Evolutionary conservation across 2,888 invertebrate genomes (phyloP), one percentile per base, ranked within the genome.

Genomic region (Fabriciana adippe): DNA sequence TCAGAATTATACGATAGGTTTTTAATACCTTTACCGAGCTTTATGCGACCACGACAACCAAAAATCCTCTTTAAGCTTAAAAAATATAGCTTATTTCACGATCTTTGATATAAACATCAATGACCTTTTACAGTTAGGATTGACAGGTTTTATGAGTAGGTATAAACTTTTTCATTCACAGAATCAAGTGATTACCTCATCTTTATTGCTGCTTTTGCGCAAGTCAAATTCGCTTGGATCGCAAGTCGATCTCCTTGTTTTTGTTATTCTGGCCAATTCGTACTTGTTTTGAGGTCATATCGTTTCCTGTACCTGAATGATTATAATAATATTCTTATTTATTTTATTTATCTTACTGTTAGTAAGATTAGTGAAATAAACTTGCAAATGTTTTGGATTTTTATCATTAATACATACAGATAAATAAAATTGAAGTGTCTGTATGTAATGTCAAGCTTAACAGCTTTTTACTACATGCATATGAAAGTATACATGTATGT

Each of bases 141-240:
- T 68, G 75, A 67, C 73, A 73, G 67, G 72, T 76, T 79, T 82
- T 84, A 81, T 78, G 69, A 73, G 64, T 54, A 55, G 60, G 55
- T 66, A 64, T 55, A 66, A 65, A 65, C 82, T 85, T 85, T 85
- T 87, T 88, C 86, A 88, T 89, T 89, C 84, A 88, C 82, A 82
- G 79, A 82, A 79, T 68, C 70, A 68, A 74, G 63, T 73, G 85
- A 85, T 88, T 88, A 85, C 86, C 81, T 90, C 90, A 90, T 81
- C 84, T 72, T 63, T 82, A 81, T 82, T 76, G 80, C 81, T 83
- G 79, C 79, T 84, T 84, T 80, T 80, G 78, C 76, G 74, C 71
- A 75, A 78, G 70, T 66, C 63, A 55, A 72, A 72, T 48, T 64
- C 70, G 63, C 56, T 65, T 55, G 50, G 65, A 64, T 63, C 67